Percentiles rank a stretch among this genome's conserved stretches.
phyloP scores from a whole-genome alignment of 1,140 invertebrate genomes.

The Sarcophaga peregrina region DNA sequence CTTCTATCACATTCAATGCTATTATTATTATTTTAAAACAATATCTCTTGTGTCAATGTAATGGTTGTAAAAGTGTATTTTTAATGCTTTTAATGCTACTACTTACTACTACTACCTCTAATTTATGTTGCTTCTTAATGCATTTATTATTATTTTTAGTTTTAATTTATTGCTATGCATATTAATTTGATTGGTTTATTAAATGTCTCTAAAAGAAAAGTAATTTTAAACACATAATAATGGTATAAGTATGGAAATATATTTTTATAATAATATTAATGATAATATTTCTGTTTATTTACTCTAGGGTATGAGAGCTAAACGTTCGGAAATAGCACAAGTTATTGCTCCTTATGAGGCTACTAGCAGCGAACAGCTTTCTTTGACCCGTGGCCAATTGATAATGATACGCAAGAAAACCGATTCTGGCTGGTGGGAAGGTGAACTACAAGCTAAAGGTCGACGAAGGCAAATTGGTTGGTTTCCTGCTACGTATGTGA shows the following conservation, averaged over 20 bases:
- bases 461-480: slow-evolving; percentile 94
- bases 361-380: slow-evolving; percentile 89
- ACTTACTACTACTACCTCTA: background rate
- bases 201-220: background rate
- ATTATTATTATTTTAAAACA: background rate
- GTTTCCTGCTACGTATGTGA: slow-evolving; percentile 98
- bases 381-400: slow-evolving; percentile 90
- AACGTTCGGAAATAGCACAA: slow-evolving; percentile 89
- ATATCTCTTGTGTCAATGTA: background rate
- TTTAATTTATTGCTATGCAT: background rate
- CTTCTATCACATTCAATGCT: background rate
- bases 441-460: slow-evolving; percentile 96
- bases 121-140: slow-evolving; percentile 30
- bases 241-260: background rate
- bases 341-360: slow-evolving; percentile 90
- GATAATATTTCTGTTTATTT: background rate
- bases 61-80: background rate
- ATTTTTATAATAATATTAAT: slow-evolving; percentile 37
- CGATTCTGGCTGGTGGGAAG: slow-evolving; percentile 98
- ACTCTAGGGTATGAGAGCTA: slow-evolving; percentile 69
- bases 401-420: slow-evolving; percentile 97
- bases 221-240: background rate
- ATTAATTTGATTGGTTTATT: background rate
- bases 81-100: background rate
- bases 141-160: slow-evolving; percentile 1